Evolutionary conservation across 2,113 vertebrate species (phyloP).

Genomic region (Colinus virginianus): DNA sequence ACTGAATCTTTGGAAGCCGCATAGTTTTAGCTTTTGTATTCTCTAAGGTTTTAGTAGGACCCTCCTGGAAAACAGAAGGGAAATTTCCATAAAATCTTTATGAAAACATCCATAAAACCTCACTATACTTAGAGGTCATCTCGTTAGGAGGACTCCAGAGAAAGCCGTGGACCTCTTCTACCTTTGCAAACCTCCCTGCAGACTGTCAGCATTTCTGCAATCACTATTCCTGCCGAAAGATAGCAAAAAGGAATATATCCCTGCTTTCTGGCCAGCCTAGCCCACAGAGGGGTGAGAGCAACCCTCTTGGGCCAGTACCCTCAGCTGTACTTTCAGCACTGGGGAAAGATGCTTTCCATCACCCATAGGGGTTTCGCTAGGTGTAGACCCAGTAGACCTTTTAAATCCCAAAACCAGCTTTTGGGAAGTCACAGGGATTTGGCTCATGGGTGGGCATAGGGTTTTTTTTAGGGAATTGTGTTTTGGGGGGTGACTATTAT

Average conservation of each 20-base stretch:
- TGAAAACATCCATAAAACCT: not conserved
- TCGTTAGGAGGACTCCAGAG: accelerated
- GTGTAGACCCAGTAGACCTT: too few relatives aligned
- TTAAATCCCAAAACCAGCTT: not conserved
- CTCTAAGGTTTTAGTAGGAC: not conserved
- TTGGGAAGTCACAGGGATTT: not conserved
- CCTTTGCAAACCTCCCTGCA: not conserved
- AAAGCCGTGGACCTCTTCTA: not conserved
- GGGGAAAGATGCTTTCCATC: not conserved
- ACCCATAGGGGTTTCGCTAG: not conserved
- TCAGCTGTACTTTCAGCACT: not conserved
- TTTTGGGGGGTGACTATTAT: not conserved
- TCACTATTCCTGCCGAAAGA: not conserved
- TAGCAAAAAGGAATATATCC: not conserved
- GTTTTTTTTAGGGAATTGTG: not conserved
- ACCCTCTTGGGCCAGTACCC: not conserved
- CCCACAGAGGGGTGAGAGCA: not conserved
- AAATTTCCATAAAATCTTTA: not conserved
- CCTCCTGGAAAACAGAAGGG: accelerated
- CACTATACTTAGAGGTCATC: not conserved
- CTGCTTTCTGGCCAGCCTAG: not conserved
- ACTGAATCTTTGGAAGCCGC: not conserved
- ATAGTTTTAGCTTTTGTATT: not conserved
- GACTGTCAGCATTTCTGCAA: not conserved
- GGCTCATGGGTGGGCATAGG: accelerated